phyloP scores from a whole-genome alignment of 2,888 invertebrate species.

The Mimachlamys varia region DNA sequence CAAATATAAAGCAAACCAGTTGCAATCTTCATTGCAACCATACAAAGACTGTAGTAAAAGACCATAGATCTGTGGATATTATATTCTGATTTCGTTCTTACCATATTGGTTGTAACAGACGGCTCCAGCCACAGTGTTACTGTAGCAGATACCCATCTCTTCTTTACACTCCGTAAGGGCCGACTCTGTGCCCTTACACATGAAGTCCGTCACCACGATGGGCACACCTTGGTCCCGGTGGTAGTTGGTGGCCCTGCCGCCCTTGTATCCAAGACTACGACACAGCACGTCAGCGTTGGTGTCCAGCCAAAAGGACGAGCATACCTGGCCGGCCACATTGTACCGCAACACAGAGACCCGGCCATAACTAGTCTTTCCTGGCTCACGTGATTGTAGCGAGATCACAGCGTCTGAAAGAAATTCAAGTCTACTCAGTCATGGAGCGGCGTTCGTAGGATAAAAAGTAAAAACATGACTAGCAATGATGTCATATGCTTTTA shows the following conservation, averaged over 20 bases:
- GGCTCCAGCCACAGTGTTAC: constrained; percentile 66
- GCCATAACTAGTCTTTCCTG: constrained; percentile 53
- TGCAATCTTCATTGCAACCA: no score
- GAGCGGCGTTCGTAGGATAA: no score
- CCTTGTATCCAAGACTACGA: constrained; percentile 60
- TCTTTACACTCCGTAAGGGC: constrained; percentile 62
- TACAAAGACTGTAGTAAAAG: no score
- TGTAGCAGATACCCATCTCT: constrained; percentile 58
- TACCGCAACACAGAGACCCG: constrained; percentile 50
- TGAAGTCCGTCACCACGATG: constrained; percentile 63
- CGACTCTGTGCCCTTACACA: constrained; percentile 62
- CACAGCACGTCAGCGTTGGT: constrained; percentile 86
- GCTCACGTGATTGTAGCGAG: constrained; percentile 49
- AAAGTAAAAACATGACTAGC: no score
- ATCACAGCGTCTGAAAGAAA: constrained; percentile 43
- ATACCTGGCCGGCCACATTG: constrained; percentile 87
- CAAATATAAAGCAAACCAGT: no score
- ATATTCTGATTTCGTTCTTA: constrained; percentile 41
- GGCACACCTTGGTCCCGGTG: constrained; percentile 61
- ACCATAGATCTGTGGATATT: no score
- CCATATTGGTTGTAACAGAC: constrained; percentile 68
- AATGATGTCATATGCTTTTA: no score
- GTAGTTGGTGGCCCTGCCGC: constrained; percentile 71
- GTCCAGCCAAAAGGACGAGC: constrained; percentile 88
- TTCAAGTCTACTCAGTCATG: neutral